phyloP scores from a whole-genome alignment of 2,888 invertebrate genomes.

The Campaea margaritaria region DNA sequence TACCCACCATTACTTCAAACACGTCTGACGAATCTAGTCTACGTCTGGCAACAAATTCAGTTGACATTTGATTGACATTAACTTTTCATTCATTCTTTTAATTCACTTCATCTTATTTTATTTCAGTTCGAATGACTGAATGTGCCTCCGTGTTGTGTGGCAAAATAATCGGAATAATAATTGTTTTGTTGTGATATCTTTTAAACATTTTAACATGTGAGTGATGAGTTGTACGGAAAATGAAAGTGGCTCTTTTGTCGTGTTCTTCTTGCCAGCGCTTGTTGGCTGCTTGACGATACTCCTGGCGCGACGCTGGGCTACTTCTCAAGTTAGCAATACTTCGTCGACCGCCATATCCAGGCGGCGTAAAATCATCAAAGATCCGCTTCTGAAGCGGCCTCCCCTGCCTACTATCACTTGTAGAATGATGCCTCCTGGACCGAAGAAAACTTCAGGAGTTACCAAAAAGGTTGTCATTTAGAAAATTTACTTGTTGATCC shows the following conservation, averaged over 20 bases:
- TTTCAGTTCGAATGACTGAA: constrained; percentile 10
- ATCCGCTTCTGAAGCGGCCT: constrained; percentile 77
- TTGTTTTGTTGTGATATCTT: constrained; percentile 66
- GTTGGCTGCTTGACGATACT: constrained; percentile 83
- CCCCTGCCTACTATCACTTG: constrained; percentile 71
- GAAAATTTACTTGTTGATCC: background rate
- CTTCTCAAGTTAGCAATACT: constrained; percentile 75
- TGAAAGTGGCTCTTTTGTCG: constrained; percentile 85
- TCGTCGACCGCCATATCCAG: constrained; percentile 80
- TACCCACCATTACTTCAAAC: no score
- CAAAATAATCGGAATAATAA: constrained; percentile 25
- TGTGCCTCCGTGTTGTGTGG: constrained; percentile 23
- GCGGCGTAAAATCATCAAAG: constrained; percentile 82
- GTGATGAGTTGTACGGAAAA: constrained; percentile 85
- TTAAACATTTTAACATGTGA: constrained; percentile 80
- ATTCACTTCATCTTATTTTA: no score
- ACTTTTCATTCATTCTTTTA: no score
- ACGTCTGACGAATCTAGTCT: no score
- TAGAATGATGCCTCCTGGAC: constrained; percentile 77
- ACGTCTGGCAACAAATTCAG: no score
- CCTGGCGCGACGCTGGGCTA: constrained; percentile 80
- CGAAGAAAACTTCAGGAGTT: constrained; percentile 70
- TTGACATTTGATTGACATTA: no score
- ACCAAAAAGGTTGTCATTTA: constrained; percentile 72
- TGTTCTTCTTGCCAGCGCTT: constrained; percentile 83